Evolutionary conservation across 92 coral and sea anemone genomes (phyloP).

Genomic region (Bergia sp.): DNA sequence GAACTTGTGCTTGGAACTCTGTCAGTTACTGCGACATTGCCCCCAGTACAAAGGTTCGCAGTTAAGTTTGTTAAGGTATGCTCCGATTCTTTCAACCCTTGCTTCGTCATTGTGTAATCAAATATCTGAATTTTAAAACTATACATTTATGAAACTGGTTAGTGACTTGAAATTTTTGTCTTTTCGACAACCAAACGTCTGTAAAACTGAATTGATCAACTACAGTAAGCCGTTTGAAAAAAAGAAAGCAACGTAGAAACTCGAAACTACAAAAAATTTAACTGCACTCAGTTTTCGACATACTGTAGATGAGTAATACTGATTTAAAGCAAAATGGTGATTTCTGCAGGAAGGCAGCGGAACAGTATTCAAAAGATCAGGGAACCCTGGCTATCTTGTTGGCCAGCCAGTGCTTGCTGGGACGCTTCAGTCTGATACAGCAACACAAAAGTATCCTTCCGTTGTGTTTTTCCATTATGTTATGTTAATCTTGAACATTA

Average conservation of each 20-base stretch:
- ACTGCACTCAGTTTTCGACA: background rate
- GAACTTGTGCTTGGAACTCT: conserved; percentile 76
- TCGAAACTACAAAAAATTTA: background rate
- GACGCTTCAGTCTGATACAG: conserved; percentile 51
- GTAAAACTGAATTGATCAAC: too few species aligned
- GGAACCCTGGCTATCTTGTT: conserved; percentile 93
- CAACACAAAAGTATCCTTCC: conserved; percentile 76
- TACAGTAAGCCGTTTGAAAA: background rate
- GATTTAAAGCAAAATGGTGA: background rate
- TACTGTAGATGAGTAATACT: background rate
- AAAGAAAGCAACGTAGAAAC: background rate
- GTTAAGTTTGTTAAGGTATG: conserved; percentile 82
- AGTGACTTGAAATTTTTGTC: background rate
- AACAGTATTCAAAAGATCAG: conserved; percentile 75
- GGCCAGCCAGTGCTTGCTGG: conserved; percentile 96
- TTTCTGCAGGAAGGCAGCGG: conserved; percentile 58
- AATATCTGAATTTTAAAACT: too few species aligned
- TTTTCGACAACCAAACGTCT: background rate
- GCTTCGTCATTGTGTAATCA: background rate
- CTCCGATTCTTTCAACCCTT: background rate
- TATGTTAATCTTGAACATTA: background rate
- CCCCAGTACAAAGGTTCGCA: conserved; percentile 73
- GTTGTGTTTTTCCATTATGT: background rate
- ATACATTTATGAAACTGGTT: background rate
- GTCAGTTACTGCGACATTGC: conserved; percentile 53